Percentiles rank a stretch among this genome's conserved stretches.
Conservation (phyloP, 1,140 invertebrate species). For the Eciton burchellii region DNA sequence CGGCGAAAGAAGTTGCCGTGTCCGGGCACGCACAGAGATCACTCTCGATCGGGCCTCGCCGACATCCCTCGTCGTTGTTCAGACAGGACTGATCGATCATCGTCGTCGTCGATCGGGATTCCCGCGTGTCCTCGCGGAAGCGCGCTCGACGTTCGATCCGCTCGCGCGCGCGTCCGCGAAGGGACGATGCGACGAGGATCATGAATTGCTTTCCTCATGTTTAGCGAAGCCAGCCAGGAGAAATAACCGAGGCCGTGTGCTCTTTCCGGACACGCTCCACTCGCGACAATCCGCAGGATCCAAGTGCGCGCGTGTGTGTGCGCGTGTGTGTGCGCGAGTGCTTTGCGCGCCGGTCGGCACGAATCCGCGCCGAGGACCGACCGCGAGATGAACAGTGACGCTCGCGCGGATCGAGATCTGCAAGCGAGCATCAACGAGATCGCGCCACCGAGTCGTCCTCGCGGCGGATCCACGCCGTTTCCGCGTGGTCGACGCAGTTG, state of each 20-base stretch:
- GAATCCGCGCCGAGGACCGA: neutral
- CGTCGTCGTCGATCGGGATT: slow-evolving; percentile 31
- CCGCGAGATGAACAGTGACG: slow-evolving; percentile 66
- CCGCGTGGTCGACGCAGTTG: slow-evolving; percentile 12
- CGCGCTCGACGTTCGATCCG: neutral
- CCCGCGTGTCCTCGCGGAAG: neutral
- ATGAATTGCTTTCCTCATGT: slow-evolving; percentile 43
- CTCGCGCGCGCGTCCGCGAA: neutral
- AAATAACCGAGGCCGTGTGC: neutral
- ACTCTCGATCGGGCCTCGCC: slow-evolving; percentile 13
- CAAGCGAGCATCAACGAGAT: slow-evolving; percentile 36
- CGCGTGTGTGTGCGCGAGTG: too few species aligned
- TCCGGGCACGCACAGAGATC: slow-evolving; percentile 15
- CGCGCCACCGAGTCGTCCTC: slow-evolving; percentile 18
- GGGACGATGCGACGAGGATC: neutral
- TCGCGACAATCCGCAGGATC: neutral
- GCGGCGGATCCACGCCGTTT: neutral
- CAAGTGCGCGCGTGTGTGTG: too few species aligned
- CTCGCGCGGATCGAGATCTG: slow-evolving; percentile 5
- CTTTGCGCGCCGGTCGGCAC: neutral
- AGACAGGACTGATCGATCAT: slow-evolving; percentile 47
- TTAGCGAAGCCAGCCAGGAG: slow-evolving; percentile 50
- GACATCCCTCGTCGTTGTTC: too few species aligned
- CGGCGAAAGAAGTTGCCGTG: neutral
- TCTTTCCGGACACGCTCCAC: neutral